Base-by-base conservation (phyloP, 2,113 vertebrate species). In the Arvicanthis niloticus region DNA sequence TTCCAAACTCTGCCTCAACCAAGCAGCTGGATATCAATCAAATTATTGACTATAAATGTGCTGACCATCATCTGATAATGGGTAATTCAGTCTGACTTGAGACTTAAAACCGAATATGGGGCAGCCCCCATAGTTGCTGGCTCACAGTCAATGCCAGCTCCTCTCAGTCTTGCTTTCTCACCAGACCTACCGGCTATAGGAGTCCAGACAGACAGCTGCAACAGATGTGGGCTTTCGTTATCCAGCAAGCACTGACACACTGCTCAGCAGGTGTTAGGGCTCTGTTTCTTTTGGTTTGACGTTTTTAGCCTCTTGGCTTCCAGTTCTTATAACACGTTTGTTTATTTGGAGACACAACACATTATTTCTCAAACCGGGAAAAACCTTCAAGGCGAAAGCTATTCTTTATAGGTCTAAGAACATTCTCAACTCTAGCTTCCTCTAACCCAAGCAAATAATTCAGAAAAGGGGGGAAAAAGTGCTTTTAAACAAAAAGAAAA, bases 361-460 rank as follows among this genome's bases (percentile, higher is more conserved):
- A 76, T 97, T 96, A 95, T 97, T 97, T 97, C 91, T 96, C 95
- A 96, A 94, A 94, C 90, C 87, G 76, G 94, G 53, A 96, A 95
- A 96, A 96, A 92, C 65, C 88, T 90, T 94, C 21, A 67, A 0
- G n/a, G 90, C 80, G 96, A 94, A 88, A 95, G 73, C 89, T 77
- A 68, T 93, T 93, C 97, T 95, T 98, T 93, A 9, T 62, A 96
- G 70, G 91, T 86, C 88, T 92, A 93, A 94, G 92, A 96, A 97
- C 60, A 95, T 96, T 96, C 95, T 96, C 78, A 95, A 77, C 45
- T 72, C 85, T 51, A 75, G 67, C 82, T 34, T 95, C 45, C 67
- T 94, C 95, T 92, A 92, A 90, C 70, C 53, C 72, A 96, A 29
- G 3, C 7, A 48, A 95, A 95, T 94, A 89, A 93, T 93, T 91